Percentiles rank a stretch among this genome's conserved stretches.
These are phyloP conservation scores for Sabatieria punctata DNA, from an alignment of 2,888 invertebrate species.

Conservation along the genomic window DNA sequence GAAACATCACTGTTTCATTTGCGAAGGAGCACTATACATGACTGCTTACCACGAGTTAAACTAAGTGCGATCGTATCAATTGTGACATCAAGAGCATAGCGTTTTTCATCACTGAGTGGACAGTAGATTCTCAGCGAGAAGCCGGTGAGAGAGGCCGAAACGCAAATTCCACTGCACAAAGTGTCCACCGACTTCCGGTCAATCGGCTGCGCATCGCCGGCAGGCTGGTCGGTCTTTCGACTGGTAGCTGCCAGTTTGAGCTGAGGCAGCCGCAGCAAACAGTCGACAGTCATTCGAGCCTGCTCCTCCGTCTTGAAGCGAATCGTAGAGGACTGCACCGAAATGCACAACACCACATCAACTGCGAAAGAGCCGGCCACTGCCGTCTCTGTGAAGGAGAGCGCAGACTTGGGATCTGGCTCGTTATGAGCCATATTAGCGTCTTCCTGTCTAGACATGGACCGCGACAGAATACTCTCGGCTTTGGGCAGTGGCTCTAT, in stretches of 20 bases:
- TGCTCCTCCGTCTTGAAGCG: conserved; percentile 45
- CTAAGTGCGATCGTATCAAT: neutral
- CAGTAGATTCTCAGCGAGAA: conserved; percentile 97
- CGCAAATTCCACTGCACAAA: conserved; percentile 56
- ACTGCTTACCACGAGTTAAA: neutral
- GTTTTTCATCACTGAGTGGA: conserved; percentile 57
- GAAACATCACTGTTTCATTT: too few relatives aligned
- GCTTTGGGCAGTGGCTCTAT: conserved; percentile 81
- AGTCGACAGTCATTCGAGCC: conserved; percentile 51
- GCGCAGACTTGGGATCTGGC: neutral
- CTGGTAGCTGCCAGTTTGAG: conserved; percentile 91
- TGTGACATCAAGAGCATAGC: conserved; percentile 1
- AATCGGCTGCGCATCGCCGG: conserved; percentile 5
- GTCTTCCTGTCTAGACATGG: too few relatives aligned
- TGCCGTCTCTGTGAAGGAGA: too few relatives aligned
- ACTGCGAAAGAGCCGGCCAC: conserved; percentile 66
- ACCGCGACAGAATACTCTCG: too few relatives aligned
- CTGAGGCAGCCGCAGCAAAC: conserved; percentile 84
- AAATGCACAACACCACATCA: conserved; percentile 93
- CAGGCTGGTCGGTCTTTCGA: conserved; percentile 13
- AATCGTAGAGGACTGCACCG: conserved; percentile 91
- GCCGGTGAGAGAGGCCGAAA: conserved; percentile 86
- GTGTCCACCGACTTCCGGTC: conserved; percentile 10
- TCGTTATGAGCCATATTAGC: too few relatives aligned
- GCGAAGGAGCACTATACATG: too few relatives aligned